Evolutionary conservation across 2,888 invertebrate species (phyloP), one percentile per base, ranked within the genome.

Genomic region (Eristalis intricaria): DNA sequence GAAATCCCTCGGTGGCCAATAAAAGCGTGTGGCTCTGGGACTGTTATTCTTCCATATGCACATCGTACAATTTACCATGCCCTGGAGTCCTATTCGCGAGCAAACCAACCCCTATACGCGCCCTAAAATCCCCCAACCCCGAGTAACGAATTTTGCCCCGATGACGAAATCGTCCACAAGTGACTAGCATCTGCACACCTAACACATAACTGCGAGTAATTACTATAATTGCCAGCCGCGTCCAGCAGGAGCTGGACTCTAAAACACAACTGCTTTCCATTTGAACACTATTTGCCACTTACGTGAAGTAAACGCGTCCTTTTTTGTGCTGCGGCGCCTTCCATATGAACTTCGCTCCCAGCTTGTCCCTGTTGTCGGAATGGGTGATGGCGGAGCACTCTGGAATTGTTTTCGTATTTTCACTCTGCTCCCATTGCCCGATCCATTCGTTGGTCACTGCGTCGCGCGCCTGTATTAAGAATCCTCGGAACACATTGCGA

Each of bases 241-340:
- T 8, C 50, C 50, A 19, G 50, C 4, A 4, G 19, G 50, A 0
- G 50, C 19, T 50, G 50, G 50, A 8, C 19, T n/a, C 50, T 1
- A 8, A 50, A 11, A 13, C 40, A 26, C 22, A 29, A 63, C 64
- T 63, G 19, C 15, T 19, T 43, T 5, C 15, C 15, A 38, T 26
- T 19, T 50, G 29, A 50, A 65, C 5, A 63, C 43, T 50, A 35
- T 81, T 74, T 69, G 76, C n/a, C 38, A 95, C 96, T 96, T 94
- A 97, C 97, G 97, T 97, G 91, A 97, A 97, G 91, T 96, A 97
- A 65, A 97, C 97, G 89, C 94, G 94, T 89, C 97, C 97, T 11
- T 93, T 93, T 73, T 94, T 93, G 89, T 96, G 94, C 3, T 94
- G 92, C 0, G 97, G 97, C 1, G 97, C 96, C 90, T 95, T 95